Conservation (phyloP, 2,113 vertebrate genomes). For the Bos indicus region DNA sequence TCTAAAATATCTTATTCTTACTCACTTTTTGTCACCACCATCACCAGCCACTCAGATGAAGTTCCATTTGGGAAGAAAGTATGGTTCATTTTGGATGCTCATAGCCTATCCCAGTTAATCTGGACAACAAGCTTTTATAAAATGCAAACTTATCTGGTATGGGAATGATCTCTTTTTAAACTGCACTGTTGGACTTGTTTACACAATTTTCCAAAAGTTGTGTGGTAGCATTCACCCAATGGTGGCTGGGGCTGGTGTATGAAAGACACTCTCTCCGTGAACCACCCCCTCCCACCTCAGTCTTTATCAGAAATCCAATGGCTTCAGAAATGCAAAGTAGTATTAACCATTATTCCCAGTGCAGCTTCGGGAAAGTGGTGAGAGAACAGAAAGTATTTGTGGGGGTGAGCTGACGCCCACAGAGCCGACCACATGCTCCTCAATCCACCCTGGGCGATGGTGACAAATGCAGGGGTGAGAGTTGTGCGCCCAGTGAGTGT, state of each 20-base stretch:
- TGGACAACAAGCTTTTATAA: not conserved
- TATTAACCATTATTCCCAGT: too few species aligned
- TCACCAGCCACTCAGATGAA: not conserved
- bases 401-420: accelerated
- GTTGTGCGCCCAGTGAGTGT: accelerated
- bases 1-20: not conserved
- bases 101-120: not conserved
- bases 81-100: not conserved
- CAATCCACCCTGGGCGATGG: accelerated
- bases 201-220: accelerated
- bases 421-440: accelerated
- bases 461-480: not conserved
- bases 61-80: not conserved
- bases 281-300: not conserved
- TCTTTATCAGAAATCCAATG: not conserved
- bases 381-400: not conserved
- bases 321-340: not conserved
- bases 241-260: not conserved
- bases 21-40: not conserved
- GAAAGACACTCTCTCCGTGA: not conserved
- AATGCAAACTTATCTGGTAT: not conserved
- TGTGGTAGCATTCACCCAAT: too few species aligned
- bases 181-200: not conserved
- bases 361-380: not conserved
- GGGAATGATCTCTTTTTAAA: not conserved